A percentile compares a stretch with the other conserved stretches of the same genome.
phyloP scores from a whole-genome alignment of 2,888 invertebrate genomes.

The Dasypolia templi region DNA sequence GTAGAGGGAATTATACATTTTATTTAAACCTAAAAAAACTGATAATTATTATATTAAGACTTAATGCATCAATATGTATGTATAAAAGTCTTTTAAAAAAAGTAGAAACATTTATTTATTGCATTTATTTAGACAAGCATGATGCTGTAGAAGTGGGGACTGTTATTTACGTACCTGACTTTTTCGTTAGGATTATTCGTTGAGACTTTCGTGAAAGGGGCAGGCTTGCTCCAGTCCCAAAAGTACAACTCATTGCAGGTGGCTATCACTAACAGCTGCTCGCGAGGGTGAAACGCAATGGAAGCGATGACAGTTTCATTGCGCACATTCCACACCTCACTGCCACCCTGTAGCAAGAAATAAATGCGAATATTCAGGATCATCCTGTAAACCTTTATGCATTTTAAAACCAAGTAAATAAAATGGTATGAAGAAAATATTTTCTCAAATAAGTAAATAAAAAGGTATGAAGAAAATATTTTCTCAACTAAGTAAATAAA shows the following conservation, averaged over 20 bases:
- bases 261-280: constrained; percentile 95
- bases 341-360: constrained; percentile 92
- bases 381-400: not conserved
- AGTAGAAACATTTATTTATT: not conserved
- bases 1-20: not conserved
- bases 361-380: not conserved
- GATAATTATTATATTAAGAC: not conserved
- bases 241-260: constrained; percentile 96
- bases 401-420: not conserved
- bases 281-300: constrained; percentile 96
- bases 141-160: not conserved
- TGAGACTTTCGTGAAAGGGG: constrained; percentile 93
- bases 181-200: constrained; percentile 95
- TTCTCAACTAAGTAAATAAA: constrained; percentile 2
- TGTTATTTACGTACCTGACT: constrained; percentile 91
- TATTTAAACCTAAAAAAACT: not conserved
- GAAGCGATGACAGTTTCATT: constrained; percentile 95
- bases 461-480: not conserved
- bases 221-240: constrained; percentile 96
- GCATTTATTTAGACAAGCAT: not conserved
- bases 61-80: not conserved
- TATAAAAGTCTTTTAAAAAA: not conserved
- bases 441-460: too few species aligned
- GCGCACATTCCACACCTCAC: constrained; percentile 95
- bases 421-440: not conserved